Conservation (phyloP, 2,113 vertebrate species). For the Podocnemis expansa region DNA sequence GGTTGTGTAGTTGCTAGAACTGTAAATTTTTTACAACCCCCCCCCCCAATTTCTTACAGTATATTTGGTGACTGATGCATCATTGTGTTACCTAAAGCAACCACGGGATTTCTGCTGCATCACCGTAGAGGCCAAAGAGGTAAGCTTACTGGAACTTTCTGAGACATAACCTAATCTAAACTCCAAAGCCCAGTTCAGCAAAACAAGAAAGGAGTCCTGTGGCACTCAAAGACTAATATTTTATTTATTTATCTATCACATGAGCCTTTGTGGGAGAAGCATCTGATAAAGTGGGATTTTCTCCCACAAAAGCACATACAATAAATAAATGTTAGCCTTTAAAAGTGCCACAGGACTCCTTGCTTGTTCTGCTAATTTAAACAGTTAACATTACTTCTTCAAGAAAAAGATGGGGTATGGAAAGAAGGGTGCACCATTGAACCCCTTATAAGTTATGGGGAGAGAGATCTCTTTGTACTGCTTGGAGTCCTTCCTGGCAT, state of each 20-base stretch:
- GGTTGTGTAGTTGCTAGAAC: neutral
- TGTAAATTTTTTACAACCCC: too few species aligned
- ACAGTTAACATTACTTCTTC: neutral
- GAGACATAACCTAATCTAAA: neutral
- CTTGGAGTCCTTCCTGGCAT: neutral
- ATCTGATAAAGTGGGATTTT: too few species aligned
- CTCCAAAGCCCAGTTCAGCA: too few species aligned
- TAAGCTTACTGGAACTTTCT: slow-evolving; percentile 55
- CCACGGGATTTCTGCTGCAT: slow-evolving; percentile 98
- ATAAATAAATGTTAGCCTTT: too few species aligned
- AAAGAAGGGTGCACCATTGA: neutral
- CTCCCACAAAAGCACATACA: too few species aligned
- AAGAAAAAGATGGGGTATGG: neutral
- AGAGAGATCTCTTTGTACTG: neutral
- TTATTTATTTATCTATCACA: too few species aligned
- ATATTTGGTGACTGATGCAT: slow-evolving; percentile 87
- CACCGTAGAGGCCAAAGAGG: slow-evolving; percentile 90
- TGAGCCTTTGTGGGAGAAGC: too few species aligned
- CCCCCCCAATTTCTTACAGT: slow-evolving; percentile 74
- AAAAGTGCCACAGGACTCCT: too few species aligned
- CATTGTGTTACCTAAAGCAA: slow-evolving; percentile 89
- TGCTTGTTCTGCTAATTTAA: too few species aligned
- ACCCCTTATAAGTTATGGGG: neutral
- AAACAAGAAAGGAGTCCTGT: too few species aligned
- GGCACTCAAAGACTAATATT: too few species aligned